Conservation (phyloP, 1,140 invertebrate species). For the Lamellibrachia luymesi region DNA sequence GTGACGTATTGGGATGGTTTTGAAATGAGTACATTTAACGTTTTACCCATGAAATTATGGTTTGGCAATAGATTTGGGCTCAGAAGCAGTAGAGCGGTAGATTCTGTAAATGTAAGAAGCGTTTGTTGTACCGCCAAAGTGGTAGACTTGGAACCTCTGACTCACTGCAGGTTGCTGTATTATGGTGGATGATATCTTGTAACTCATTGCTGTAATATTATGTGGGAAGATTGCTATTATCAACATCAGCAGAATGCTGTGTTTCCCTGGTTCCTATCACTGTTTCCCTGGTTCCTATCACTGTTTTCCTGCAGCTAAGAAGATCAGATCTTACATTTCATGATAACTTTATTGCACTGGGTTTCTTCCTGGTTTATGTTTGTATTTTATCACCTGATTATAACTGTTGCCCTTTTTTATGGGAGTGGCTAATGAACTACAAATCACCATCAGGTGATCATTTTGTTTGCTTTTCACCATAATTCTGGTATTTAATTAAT, state of each 20-base stretch:
- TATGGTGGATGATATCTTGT: neutral
- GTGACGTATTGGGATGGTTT: no score
- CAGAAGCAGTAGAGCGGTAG: no score
- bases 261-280: neutral
- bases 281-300: neutral
- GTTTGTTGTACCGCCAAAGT: no score
- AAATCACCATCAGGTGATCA: no score
- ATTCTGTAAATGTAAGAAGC: no score
- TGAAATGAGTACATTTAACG: no score
- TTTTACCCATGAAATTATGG: no score
- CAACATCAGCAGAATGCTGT: neutral
- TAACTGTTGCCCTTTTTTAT: neutral
- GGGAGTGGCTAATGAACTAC: neutral
- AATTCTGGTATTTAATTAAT: no score
- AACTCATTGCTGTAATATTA: neutral
- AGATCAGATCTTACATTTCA: neutral
- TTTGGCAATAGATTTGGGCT: no score
- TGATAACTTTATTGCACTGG: neutral
- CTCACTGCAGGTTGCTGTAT: neutral
- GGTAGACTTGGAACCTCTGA: neutral
- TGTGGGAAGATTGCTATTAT: neutral
- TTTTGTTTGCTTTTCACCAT: no score
- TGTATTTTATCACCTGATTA: neutral
- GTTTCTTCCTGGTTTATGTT: neutral
- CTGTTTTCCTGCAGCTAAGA: neutral